phyloP scores from a whole-genome alignment of 2,113 vertebrate genomes.

The Rattus rattus region DNA sequence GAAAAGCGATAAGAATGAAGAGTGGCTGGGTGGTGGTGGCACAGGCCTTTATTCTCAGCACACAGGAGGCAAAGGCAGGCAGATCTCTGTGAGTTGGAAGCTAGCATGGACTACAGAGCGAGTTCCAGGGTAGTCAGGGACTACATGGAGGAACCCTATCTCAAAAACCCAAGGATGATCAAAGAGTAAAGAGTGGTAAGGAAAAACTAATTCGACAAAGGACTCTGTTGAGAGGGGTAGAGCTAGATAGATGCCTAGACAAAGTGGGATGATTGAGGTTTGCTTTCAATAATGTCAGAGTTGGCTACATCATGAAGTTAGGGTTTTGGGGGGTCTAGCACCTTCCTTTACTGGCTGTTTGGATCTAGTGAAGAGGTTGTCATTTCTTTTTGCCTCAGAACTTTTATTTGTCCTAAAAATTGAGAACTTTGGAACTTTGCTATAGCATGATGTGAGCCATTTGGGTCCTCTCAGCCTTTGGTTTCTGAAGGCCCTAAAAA shows the following conservation, averaged over 20 bases:
- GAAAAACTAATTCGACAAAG: constrained; percentile 11
- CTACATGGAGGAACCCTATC: neutral
- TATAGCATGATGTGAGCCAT: neutral
- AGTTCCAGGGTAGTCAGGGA: neutral
- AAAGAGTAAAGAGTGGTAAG: neutral
- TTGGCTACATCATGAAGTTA: constrained; percentile 26
- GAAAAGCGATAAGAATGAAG: neutral
- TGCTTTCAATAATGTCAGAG: constrained; percentile 33
- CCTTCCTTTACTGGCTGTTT: neutral
- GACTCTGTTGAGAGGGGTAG: neutral
- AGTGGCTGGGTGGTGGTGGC: neutral
- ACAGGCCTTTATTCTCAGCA: neutral
- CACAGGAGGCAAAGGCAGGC: neutral
- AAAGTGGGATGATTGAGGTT: neutral
- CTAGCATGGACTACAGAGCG: neutral
- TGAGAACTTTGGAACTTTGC: neutral
- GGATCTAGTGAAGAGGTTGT: neutral
- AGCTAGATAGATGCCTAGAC: neutral
- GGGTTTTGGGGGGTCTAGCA: neutral
- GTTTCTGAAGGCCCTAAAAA: constrained; percentile 26
- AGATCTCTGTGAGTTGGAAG: neutral
- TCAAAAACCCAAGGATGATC: neutral
- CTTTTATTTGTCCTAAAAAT: constrained; percentile 34
- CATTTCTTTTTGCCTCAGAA: neutral
- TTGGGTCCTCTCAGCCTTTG: neutral